Evolutionary conservation across 1,140 invertebrate genomes (phyloP), one percentile per base, ranked within the genome.

Genomic region (Nebria ingens): DNA sequence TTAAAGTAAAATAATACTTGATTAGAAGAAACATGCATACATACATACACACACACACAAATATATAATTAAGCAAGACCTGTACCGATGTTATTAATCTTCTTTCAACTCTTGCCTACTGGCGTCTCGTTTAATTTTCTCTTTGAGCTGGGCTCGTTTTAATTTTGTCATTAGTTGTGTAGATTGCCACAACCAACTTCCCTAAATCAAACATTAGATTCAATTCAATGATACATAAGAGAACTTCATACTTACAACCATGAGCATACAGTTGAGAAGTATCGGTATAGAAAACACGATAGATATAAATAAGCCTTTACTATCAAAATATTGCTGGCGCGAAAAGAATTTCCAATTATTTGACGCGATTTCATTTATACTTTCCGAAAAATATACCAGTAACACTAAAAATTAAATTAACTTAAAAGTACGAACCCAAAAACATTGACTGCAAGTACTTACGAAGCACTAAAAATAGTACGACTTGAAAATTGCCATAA

Each of bases 311-410:
- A 94, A 74, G 29, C 92, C 91, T 72, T 89, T 89, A 60, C 85
- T 89, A 70, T 95, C 92, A 72, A 95, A 95, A 71, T 94, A 94
- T 66, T 94, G 91, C 62, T 95, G 90, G 58, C 82, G 81, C 4
- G 90, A 89, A 69, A 93, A 93, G 49, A 83, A 73, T 64, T 85
- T 82, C 89, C 89, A 93, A 71, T 92, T 85, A 59, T 76, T 78
- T 0, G 89, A 87, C 17, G 88, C 91, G 53, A 89, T 77, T 76
- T 91, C 83, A 69, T 94, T 93, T 56, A 93, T 89, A 61, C 79
- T 87, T 73, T 93, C 89, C 22, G 90, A 90, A 64, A 89, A 91
- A 69, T 90, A 92, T 2, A 92, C 89, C 54, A 91, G 67, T 12
- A 89, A 70, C 62, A 93, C 89, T 91, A 71, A 59, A 79, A 78